A percentile compares a stretch with the other conserved stretches of the same genome.
phyloP scores from a whole-genome alignment of 1,140 invertebrate genomes.

The Panonychus citri region DNA sequence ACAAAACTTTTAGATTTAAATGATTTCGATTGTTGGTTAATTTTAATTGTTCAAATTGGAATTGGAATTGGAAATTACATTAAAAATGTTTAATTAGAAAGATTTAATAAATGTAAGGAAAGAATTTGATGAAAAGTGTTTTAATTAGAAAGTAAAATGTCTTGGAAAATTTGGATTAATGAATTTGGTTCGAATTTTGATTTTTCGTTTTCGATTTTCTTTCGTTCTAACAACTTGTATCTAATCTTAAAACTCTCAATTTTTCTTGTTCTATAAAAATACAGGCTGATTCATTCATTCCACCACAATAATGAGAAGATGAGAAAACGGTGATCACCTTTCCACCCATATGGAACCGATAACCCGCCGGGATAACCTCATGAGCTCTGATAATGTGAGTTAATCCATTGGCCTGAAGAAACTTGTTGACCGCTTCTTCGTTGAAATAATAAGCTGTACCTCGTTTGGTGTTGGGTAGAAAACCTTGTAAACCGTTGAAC shows the following conservation, averaged over 20 bases:
- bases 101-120: no score
- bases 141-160: no score
- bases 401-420: constrained; percentile 35
- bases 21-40: no score
- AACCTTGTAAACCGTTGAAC: constrained; percentile 27
- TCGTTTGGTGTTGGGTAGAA: constrained; percentile 37
- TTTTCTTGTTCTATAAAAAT: constrained; percentile 32
- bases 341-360: constrained; percentile 29
- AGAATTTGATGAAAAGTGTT: no score
- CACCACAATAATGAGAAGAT: constrained; percentile 39
- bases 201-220: no score
- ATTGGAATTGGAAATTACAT: no score
- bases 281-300: constrained; percentile 39
- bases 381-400: constrained; percentile 44
- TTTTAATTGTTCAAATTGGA: no score
- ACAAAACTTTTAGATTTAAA: no score
- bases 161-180: no score
- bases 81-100: no score
- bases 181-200: no score
- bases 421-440: constrained; percentile 35
- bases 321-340: constrained; percentile 42
- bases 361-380: constrained; percentile 30
- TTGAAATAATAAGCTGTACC: constrained; percentile 47
- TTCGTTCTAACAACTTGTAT: constrained; percentile 20
- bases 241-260: constrained; percentile 30